Evolutionary conservation across 2,888 invertebrate genomes (phyloP), one percentile per base, ranked within the genome.

Genomic region (Eristalis arbustorum): DNA sequence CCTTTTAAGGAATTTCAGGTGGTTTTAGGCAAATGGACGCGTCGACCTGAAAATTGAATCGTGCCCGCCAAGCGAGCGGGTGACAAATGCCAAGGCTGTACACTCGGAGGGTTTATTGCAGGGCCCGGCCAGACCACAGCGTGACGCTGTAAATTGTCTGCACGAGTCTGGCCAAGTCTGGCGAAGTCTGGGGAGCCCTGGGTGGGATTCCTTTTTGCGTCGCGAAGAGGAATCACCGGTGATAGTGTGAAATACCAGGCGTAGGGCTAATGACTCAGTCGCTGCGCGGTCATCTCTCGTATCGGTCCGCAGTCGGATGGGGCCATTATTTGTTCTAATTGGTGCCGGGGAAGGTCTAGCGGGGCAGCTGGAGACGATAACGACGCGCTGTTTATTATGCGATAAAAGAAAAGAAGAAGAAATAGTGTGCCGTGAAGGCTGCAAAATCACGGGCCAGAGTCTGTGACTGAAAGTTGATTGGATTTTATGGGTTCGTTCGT

Each of bases 201-300:
- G 59, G 42, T 67, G 62, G 62, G 62, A 37, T 64, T 78, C 23
- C 42, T 66, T 62, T 40, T 31, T 18, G 59, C 25, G 72, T 76
- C 82, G 78, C 75, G 74, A 31, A 78, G 82, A 82, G 71, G 82
- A 71, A 82, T 87, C 73, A 49, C 71, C 56, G 42, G 59, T 72
- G 82, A 83, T 79, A 83, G 87, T 83, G 87, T 83, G 83, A 87
- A 87, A 87, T 87, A 83, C 83, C 87, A 83, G 79, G 67, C 72
- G 42, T 56, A 64, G 67, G 63, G 63, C 75, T 87, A 83, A 83
- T 87, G 87, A 79, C 56, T 87, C 13, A 13, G 13, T 13, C 0
- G 37, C 49, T 6, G 14, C n/a, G 18, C 8, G 31, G 18, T 18
- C 5, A 1, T 49, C 49, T 13, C 28, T 71, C 40, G 61, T 84